These are phyloP conservation scores for Malthinus seriepunctatus DNA, from an alignment of 2,888 invertebrate genomes.

Conservation along the genomic window DNA sequence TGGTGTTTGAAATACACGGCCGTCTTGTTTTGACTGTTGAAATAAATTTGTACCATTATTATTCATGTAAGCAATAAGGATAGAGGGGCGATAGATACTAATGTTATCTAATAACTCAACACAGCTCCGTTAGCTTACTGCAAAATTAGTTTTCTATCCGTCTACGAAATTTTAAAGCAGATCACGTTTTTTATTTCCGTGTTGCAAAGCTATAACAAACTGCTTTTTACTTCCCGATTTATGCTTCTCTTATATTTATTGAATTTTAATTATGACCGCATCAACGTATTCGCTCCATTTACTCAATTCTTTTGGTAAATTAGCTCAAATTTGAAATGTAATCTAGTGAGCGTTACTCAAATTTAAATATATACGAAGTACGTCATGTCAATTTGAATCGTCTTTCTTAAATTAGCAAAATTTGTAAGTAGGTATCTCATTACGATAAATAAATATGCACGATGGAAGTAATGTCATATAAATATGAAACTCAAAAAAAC, in stretches of 20 bases:
- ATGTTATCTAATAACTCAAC: too few relatives aligned
- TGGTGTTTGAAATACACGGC: background rate
- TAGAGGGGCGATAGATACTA: too few relatives aligned
- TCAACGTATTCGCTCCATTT: background rate
- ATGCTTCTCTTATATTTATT: background rate
- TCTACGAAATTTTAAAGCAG: background rate
- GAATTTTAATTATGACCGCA: background rate
- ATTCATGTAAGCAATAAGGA: background rate
- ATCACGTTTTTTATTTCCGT: slow-evolving; percentile 1
- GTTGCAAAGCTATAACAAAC: background rate
- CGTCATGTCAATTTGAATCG: background rate
- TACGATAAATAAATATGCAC: background rate
- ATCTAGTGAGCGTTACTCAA: background rate
- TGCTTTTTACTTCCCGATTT: background rate
- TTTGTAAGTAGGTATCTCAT: background rate
- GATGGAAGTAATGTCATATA: slow-evolving; percentile 1
- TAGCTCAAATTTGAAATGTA: too few relatives aligned
- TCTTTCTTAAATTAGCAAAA: background rate
- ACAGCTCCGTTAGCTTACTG: too few relatives aligned
- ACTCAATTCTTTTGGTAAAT: too few relatives aligned
- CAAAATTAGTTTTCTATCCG: too few relatives aligned
- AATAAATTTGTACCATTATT: background rate
- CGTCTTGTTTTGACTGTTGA: background rate
- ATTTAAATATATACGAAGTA: background rate
- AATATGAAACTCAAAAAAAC: background rate